Base-by-base conservation (phyloP, 2,888 invertebrate genomes). In the Toxonevra muliebris region DNA sequence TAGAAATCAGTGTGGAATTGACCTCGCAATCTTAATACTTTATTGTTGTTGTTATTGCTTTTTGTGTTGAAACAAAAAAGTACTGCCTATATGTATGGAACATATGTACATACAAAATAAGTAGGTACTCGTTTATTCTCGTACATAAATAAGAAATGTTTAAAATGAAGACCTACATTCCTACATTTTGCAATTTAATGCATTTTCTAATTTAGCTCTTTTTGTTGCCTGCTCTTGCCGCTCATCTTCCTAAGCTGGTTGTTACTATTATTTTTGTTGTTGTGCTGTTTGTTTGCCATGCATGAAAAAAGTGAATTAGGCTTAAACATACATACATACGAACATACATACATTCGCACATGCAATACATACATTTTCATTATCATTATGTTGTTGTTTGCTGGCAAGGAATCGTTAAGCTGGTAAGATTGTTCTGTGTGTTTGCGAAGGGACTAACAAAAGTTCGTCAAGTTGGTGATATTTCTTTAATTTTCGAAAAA, bases 1-100 rank as follows among this genome's bases (percentile, higher is more conserved):
- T 65, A 55, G 55, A 60, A 69, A 67, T 71, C 69, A 65, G 55
- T 67, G 63, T 61, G 57, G 52, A 63, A 71, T 66, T 69, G 68
- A 69, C 69, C 71, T 71, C 68, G 66, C 61, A 54, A 55, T 15
- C 52, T 48, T 20, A 19, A 57, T 61, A 45, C 59, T 53, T 57
- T 52, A 3, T 60, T 52, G 9, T 63, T 41, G 54, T 17, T 7
- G 43, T 53, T 52, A 15, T 52, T 61, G 19, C 48, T 13, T 12
- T 61, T 17, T 20, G 50, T 50, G 13, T 20, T 48, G 50, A n/a
- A 48, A 48, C 50, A 48, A 48, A 2, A n/a, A 13, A 48, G 4
- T 48, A 30, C 7, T 48, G 48, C 2, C 12, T 48, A 43, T 43
- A 43, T 43, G 12, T 12, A 43, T 12, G 45, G 9, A 43, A 43